Evolutionary conservation across 2,113 vertebrate species (phyloP).

Genomic region (Channa maculata): DNA sequence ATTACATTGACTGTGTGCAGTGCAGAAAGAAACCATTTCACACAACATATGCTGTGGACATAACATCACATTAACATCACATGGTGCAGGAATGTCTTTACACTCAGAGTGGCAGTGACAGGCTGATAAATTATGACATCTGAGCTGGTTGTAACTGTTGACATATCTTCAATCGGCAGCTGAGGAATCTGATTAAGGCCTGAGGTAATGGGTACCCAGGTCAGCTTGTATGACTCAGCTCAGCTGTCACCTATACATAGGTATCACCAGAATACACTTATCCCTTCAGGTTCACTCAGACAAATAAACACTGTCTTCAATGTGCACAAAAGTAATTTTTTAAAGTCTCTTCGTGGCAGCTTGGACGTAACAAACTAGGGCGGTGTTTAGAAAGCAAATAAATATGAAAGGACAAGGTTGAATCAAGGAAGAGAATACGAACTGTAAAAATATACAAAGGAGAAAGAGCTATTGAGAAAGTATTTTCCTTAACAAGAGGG

Average conservation of each 20-base stretch:
- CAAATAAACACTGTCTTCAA: slow-evolving; percentile 83
- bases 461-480: slow-evolving; percentile 79
- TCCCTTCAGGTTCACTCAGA: slow-evolving; percentile 71
- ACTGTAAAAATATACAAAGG: slow-evolving; percentile 84
- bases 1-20: slow-evolving; percentile 24
- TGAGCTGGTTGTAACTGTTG: slow-evolving; percentile 66
- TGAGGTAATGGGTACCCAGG: slow-evolving; percentile 69
- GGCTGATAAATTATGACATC: slow-evolving; percentile 74
- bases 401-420: slow-evolving; percentile 75
- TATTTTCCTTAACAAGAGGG: slow-evolving; percentile 81
- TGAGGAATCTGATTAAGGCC: slow-evolving; percentile 76
- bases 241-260: slow-evolving; percentile 73
- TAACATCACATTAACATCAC: slow-evolving; percentile 68
- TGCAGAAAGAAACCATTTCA: slow-evolving; percentile 64
- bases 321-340: slow-evolving; percentile 77
- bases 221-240: slow-evolving; percentile 72
- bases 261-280: slow-evolving; percentile 68
- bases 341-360: slow-evolving; percentile 68
- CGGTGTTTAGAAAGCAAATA: slow-evolving; percentile 84
- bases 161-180: slow-evolving; percentile 69
- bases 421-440: slow-evolving; percentile 79
- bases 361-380: slow-evolving; percentile 55
- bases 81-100: slow-evolving; percentile 65
- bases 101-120: slow-evolving; percentile 71
- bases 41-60: slow-evolving; percentile 53